Conservation (phyloP, 2,888 invertebrate genomes). For the Autographa gamma region DNA sequence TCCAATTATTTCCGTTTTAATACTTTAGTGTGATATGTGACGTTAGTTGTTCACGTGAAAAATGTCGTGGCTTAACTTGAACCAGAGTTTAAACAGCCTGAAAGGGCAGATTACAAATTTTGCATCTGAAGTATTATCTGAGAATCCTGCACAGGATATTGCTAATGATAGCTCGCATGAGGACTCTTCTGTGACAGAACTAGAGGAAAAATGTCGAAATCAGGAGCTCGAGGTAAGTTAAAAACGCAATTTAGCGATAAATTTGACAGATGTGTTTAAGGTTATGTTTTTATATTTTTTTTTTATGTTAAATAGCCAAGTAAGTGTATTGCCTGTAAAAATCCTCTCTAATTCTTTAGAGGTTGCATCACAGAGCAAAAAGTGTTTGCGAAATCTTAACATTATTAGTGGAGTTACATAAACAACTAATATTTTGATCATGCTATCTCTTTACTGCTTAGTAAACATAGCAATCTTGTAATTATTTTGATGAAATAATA, state of each 20-base stretch:
- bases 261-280: slow-evolving; percentile 77
- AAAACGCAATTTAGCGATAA: slow-evolving; percentile 37
- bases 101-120: slow-evolving; percentile 97
- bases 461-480: slow-evolving; percentile 27
- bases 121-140: slow-evolving; percentile 96
- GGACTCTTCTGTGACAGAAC: slow-evolving; percentile 79
- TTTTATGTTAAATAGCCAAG: slow-evolving; percentile 45
- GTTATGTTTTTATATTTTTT: slow-evolving; percentile 83
- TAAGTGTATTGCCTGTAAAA: slow-evolving; percentile 32
- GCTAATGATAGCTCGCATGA: slow-evolving; percentile 63
- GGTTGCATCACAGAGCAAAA: slow-evolving; percentile 42
- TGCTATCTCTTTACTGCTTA: slow-evolving; percentile 35
- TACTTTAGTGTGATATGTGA: slow-evolving; percentile 76
- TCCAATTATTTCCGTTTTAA: slow-evolving; percentile 64
- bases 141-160: slow-evolving; percentile 89
- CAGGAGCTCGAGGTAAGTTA: slow-evolving; percentile 90
- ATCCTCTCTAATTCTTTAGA: slow-evolving; percentile 47
- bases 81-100: slow-evolving; percentile 91
- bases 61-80: slow-evolving; percentile 92
- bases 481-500: neutral
- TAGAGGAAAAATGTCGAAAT: slow-evolving; percentile 87
- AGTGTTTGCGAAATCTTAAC: slow-evolving; percentile 21
- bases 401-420: slow-evolving; percentile 32
- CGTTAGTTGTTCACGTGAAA: slow-evolving; percentile 60
- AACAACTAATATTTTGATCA: slow-evolving; percentile 42